Percentiles rank a stretch among this genome's conserved stretches.
phyloP scores from a whole-genome alignment of 2,888 invertebrate species.

The Spicauda simplicius region DNA sequence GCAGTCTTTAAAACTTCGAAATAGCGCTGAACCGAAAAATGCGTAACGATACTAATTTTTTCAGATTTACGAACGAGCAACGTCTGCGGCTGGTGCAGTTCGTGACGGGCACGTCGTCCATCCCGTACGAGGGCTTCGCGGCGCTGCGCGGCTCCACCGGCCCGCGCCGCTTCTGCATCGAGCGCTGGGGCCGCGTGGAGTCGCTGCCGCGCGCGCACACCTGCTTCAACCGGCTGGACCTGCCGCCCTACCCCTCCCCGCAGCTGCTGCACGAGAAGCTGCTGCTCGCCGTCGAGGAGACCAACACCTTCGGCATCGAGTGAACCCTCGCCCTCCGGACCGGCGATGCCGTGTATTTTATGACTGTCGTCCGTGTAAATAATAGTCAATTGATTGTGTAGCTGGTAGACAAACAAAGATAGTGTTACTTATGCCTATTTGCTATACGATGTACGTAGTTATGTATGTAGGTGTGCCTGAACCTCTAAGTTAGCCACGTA shows the following conservation, averaged over 20 bases:
- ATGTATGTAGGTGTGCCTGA: conserved; percentile 61
- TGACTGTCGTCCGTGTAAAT: conserved; percentile 61
- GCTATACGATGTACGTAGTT: conserved; percentile 49
- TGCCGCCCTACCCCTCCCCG: conserved; percentile 97
- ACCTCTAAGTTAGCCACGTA: conserved; percentile 58
- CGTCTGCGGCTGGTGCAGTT: conserved; percentile 96
- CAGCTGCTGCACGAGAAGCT: conserved; percentile 96
- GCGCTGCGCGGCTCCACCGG: conserved; percentile 98
- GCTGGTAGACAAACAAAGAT: conserved; percentile 62
- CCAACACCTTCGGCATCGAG: conserved; percentile 98
- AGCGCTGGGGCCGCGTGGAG: conserved; percentile 98
- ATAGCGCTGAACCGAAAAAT: not conserved
- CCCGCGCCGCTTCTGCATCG: conserved; percentile 97
- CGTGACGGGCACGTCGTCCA: conserved; percentile 98
- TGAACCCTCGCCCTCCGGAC: conserved; percentile 66
- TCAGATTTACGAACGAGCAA: conserved; percentile 96
- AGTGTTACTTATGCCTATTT: conserved; percentile 49
- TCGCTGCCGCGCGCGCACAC: conserved; percentile 98
- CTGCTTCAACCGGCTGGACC: conserved; percentile 98
- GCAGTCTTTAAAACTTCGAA: not conserved
- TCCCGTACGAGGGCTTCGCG: conserved; percentile 98
- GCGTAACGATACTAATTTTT: conserved; percentile 17
- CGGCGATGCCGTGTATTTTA: conserved; percentile 28
- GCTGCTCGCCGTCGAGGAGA: conserved; percentile 96
- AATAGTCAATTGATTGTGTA: conserved; percentile 71